Conservation (phyloP, 2,797 vertebrate species). For the Dipus sagitta region DNA sequence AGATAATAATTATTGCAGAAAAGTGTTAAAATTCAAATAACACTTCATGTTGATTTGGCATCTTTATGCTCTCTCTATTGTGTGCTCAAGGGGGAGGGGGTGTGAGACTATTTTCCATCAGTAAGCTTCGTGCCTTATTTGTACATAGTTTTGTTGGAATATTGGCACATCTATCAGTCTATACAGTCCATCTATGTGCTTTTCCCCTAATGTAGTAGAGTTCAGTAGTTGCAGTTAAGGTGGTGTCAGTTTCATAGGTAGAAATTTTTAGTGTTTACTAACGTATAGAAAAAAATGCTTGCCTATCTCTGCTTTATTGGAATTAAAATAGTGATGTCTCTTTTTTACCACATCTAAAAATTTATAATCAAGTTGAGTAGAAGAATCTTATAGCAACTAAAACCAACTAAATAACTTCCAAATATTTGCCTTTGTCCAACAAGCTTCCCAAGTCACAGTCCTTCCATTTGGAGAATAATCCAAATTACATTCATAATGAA, state of each 20-base stretch:
- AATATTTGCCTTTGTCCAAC: background rate
- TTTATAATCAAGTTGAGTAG: background rate
- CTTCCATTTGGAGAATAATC: background rate
- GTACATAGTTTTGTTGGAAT: background rate
- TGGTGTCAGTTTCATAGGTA: background rate
- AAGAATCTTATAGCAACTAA: background rate
- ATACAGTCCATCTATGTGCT: background rate
- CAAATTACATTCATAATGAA: background rate
- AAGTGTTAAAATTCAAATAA: background rate
- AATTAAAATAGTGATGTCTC: background rate
- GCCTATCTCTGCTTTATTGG: background rate
- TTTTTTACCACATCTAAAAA: background rate
- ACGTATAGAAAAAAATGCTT: background rate
- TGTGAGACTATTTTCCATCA: background rate
- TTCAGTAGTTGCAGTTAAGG: background rate
- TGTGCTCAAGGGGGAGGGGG: background rate
- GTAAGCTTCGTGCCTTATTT: background rate
- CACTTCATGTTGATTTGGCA: background rate
- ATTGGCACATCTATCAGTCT: background rate
- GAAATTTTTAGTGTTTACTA: background rate
- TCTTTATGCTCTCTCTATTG: background rate
- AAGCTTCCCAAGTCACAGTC: background rate
- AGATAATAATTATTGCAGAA: slow-evolving; percentile 5
- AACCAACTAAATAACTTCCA: background rate
- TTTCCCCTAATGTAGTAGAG: background rate